phyloP scores from a whole-genome alignment of 1,140 invertebrate species.

The Heliconius eleuchia region DNA sequence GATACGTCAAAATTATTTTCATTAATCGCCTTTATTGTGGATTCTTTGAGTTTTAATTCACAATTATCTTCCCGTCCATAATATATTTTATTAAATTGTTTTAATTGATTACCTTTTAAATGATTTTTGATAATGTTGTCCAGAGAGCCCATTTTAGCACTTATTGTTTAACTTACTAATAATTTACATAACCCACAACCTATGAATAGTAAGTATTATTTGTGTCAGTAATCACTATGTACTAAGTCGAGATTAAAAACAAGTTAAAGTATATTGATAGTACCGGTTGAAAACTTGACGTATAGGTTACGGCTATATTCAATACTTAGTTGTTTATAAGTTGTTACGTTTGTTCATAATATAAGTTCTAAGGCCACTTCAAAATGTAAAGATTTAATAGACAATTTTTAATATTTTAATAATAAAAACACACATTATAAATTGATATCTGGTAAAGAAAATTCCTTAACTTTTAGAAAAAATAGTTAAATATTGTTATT shows the following conservation, averaged over 20 bases:
- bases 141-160: slow-evolving; percentile 52
- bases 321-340: not conserved
- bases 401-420: slow-evolving; percentile 16
- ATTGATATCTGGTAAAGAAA: too few relatives aligned
- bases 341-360: slow-evolving; percentile 8
- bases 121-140: slow-evolving; percentile 65
- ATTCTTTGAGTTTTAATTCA: slow-evolving; percentile 54
- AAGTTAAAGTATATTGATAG: slow-evolving; percentile 25
- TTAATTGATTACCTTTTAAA: slow-evolving; percentile 83
- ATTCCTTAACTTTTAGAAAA: too few relatives aligned
- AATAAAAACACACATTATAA: too few relatives aligned
- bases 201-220: slow-evolving; percentile 21
- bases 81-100: slow-evolving; percentile 88
- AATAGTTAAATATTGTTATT: too few relatives aligned
- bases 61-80: slow-evolving; percentile 84
- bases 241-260: slow-evolving; percentile 23
- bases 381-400: not conserved
- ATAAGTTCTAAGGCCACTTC: not conserved
- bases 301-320: slow-evolving; percentile 23
- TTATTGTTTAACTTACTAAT: not conserved
- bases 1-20: slow-evolving; percentile 88
- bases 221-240: slow-evolving; percentile 20
- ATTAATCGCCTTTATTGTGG: slow-evolving; percentile 45
- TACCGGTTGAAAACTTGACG: slow-evolving; percentile 42
- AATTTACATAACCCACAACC: slow-evolving; percentile 49